Base-by-base conservation (phyloP, 2,113 vertebrate species). In the Hymenochirus boettgeri region DNA sequence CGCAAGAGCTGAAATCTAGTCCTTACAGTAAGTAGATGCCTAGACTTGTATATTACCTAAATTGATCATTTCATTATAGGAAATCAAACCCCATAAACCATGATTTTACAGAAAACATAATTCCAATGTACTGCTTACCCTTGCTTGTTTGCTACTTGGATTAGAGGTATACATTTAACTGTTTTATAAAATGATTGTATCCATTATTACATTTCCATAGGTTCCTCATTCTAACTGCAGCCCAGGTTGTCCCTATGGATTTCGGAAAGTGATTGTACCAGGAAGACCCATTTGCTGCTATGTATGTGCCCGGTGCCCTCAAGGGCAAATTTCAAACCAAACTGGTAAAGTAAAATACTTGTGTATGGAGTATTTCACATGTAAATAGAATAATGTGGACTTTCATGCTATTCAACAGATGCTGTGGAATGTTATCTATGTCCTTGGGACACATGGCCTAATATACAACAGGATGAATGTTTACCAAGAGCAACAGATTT, bases 371-470 rank as follows among this genome's bases (percentile, higher is more conserved):
- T 6, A 31, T 10, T 31, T 5, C 29, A 31, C 5, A 31, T 31
- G 10, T 6, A 31, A 31, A 31, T 6, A 31, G 10, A 31, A 31
- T 6, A 31, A 31, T 6, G 10, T 10, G 5, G 5, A 31, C 10
- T 3, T 21, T 29, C 10, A 4, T 29, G 6, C 47, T 57, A 7
- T 66, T 27, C 33, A n/a, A n/a, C 47, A 82, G 80, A 82, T 73
- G 65, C 73, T 39, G 46, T 78, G 74, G 71, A 76, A 42, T 82
- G 80, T 61, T 23, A 63, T 27, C 72, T 54, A 27, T 82, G 80
- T 60, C 69, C 61, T 2, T 71, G 75, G 42, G 76, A 77, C 55
- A 74, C 75, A 39, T 80, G 80, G 80, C 80, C 61, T 77, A 82
- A 39, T 24, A 56, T 25, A 63, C 54, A 69, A 55, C 27, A 74